phyloP scores from a whole-genome alignment of 2,797 vertebrate species.

The Phoeniculus purpureus region DNA sequence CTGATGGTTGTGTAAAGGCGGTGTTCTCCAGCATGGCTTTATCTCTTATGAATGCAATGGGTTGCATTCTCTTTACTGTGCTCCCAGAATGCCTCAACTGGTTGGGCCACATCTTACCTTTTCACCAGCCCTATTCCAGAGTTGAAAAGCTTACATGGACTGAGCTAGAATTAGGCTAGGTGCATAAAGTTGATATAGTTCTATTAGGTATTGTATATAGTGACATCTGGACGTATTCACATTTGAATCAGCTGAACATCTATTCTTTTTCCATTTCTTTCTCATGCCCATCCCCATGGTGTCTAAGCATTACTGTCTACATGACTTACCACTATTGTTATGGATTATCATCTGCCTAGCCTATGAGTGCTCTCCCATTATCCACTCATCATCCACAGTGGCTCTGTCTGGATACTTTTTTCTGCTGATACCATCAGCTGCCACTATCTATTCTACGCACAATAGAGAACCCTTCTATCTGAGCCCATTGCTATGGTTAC shows the following conservation, averaged over 20 bases:
- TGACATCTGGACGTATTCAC: neutral
- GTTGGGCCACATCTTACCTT: neutral
- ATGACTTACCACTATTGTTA: neutral
- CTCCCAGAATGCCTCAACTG: neutral
- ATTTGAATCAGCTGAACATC: neutral
- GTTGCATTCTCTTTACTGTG: neutral
- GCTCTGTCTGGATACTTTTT: conserved; percentile 8
- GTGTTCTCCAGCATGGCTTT: fast-evolving
- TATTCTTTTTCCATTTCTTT: neutral
- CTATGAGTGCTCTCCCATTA: neutral
- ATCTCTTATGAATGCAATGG: neutral
- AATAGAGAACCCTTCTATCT: conserved; percentile 11
- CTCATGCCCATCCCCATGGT: neutral
- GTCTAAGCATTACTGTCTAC: neutral
- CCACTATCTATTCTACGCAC: neutral
- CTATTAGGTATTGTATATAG: neutral
- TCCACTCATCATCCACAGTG: conserved; percentile 7
- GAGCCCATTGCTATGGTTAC: conserved; percentile 60
- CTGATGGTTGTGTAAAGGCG: neutral
- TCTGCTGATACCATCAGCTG: conserved; percentile 34
- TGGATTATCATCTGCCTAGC: neutral
- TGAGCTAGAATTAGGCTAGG: neutral
- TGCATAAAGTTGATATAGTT: neutral
- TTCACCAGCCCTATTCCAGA: neutral
- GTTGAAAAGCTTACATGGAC: neutral